phyloP scores from a whole-genome alignment of 2,113 vertebrate genomes.

The Galbula dea region DNA sequence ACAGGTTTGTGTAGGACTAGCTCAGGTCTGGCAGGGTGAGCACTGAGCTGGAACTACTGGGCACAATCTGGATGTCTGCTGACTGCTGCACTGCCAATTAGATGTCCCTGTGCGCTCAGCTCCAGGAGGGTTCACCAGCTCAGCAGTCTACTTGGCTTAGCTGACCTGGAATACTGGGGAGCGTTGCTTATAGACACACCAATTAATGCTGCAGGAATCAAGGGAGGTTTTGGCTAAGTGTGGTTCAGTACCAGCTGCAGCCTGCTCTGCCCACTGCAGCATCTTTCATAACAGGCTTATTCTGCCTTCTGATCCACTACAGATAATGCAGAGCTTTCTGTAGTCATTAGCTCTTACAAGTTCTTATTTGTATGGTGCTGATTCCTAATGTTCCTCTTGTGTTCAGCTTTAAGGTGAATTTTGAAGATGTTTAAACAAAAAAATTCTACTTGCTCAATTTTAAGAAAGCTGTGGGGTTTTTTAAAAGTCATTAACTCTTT shows the following conservation, averaged over 20 bases:
- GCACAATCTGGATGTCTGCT: background rate
- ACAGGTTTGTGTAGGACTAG: background rate
- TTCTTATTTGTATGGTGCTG: background rate
- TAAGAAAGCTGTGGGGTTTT: rapidly evolving
- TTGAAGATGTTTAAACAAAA: background rate
- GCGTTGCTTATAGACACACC: rapidly evolving
- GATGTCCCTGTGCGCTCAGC: background rate
- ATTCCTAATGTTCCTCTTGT: background rate
- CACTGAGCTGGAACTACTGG: background rate
- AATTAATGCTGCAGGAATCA: background rate
- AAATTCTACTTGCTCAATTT: background rate
- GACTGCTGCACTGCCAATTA: rapidly evolving
- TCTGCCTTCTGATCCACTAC: background rate
- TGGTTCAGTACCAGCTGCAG: background rate
- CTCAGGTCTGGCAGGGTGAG: background rate
- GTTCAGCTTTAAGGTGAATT: background rate
- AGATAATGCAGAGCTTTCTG: background rate
- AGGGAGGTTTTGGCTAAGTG: background rate
- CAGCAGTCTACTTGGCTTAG: rapidly evolving
- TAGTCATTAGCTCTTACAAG: background rate
- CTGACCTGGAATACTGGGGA: background rate
- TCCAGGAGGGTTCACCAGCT: background rate
- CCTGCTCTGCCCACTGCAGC: background rate
- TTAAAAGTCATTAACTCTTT: background rate
- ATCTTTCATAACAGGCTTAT: rapidly evolving